Percentiles rank a stretch among this genome's conserved stretches.
These are phyloP conservation scores for Chloromyia formosa DNA, from an alignment of 2,888 invertebrate genomes.

Conservation along the genomic window DNA sequence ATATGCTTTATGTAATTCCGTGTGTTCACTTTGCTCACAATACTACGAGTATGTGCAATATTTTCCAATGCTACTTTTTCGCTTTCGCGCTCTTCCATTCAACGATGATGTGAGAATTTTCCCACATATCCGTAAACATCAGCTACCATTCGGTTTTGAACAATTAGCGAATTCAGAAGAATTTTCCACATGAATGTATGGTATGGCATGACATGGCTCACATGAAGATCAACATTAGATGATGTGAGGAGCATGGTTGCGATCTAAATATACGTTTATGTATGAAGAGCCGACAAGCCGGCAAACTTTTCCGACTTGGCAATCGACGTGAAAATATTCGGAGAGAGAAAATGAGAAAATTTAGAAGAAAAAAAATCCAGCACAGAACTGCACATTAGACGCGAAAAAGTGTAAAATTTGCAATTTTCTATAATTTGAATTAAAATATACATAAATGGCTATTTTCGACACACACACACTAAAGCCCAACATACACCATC, in stretches of 20 bases:
- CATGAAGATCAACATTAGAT: background rate
- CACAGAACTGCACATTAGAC: no score
- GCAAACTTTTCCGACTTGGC: background rate
- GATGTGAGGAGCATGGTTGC: background rate
- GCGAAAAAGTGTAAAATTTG: no score
- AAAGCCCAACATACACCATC: no score
- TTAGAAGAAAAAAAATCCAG: background rate
- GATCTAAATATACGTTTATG: background rate
- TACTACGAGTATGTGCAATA: no score
- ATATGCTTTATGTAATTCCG: background rate
- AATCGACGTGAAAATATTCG: background rate
- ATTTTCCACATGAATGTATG: conserved; percentile 23
- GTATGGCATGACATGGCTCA: background rate
- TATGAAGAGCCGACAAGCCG: no score
- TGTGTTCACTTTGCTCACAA: no score
- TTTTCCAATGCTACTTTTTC: background rate
- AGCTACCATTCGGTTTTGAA: background rate
- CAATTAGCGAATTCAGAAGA: conserved; percentile 24
- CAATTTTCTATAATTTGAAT: no score
- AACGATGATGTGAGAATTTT: conserved; percentile 6
- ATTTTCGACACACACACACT: no score
- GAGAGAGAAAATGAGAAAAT: background rate
- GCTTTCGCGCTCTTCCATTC: background rate
- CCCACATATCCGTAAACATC: conserved; percentile 13
- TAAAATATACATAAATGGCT: no score